These are phyloP conservation scores for Sturnira hondurensis DNA, from an alignment of 2,113 vertebrate genomes.

Conservation along the genomic window DNA sequence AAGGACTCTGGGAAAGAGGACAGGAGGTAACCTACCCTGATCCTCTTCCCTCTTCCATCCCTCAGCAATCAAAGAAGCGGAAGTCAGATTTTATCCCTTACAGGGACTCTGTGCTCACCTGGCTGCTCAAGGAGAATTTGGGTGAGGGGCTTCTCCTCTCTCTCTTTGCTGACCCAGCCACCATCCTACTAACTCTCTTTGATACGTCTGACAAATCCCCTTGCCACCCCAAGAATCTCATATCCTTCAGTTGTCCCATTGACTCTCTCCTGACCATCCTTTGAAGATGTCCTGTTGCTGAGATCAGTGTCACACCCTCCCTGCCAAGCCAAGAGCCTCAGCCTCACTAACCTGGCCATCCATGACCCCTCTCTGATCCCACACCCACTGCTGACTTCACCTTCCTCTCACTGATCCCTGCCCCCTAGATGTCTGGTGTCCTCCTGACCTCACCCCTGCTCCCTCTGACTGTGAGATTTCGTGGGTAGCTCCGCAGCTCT, in stretches of 20 bases:
- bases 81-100: slow-evolving; percentile 91
- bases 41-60: neutral
- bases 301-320: neutral
- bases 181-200: neutral
- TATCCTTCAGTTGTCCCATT: neutral
- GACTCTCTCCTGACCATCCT: neutral
- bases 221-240: neutral
- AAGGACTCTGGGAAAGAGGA: neutral
- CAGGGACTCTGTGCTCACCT: slow-evolving; percentile 91
- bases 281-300: neutral
- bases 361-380: neutral
- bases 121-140: slow-evolving; percentile 84
- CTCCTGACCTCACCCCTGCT: neutral
- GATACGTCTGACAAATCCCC: neutral
- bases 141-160: slow-evolving; percentile 62
- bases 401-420: neutral
- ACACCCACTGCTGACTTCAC: neutral
- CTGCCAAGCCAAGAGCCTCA: neutral
- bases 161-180: neutral
- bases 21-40: neutral
- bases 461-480: neutral
- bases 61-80: slow-evolving; percentile 90
- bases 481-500: neutral
- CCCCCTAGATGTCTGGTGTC: neutral
- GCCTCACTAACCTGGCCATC: neutral